These are phyloP conservation scores for Oligia strigilis DNA, from an alignment of 2,888 invertebrate species.

Conservation along the genomic window DNA sequence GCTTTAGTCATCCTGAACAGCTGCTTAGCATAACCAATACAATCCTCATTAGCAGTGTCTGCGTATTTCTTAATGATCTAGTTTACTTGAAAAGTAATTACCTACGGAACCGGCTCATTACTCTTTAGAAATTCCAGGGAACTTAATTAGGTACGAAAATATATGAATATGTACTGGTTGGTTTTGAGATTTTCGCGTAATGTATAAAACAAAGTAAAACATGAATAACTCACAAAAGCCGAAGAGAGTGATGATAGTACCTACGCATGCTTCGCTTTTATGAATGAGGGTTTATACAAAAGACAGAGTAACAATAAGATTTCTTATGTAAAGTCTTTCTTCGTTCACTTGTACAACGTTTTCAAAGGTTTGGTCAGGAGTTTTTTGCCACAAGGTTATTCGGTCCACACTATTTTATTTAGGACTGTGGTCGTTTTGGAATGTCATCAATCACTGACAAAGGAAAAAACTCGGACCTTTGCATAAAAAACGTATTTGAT, in stretches of 20 bases:
- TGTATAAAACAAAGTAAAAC: conserved; percentile 26
- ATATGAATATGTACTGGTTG: conserved; percentile 19
- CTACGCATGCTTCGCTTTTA: conserved; percentile 63
- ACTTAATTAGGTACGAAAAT: conserved; percentile 27
- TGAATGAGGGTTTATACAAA: conserved; percentile 71
- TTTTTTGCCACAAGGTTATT: conserved; percentile 64
- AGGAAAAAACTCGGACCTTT: conserved; percentile 73
- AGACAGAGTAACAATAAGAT: conserved; percentile 67
- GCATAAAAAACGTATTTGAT: conserved; percentile 77
- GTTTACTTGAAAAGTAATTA: conserved; percentile 35
- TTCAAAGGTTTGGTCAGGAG: conserved; percentile 61
- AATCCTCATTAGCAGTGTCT: conserved; percentile 43
- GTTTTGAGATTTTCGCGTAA: conserved; percentile 43
- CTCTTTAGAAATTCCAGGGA: conserved; percentile 25
- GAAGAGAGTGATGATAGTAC: conserved; percentile 28
- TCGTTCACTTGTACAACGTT: conserved; percentile 67
- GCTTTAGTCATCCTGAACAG: conserved; percentile 38
- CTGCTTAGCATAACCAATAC: conserved; percentile 23
- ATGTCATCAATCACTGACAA: conserved; percentile 83
- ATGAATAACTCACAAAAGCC: conserved; percentile 32
- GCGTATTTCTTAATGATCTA: conserved; percentile 40
- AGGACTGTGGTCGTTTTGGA: conserved; percentile 71
- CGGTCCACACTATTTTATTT: conserved; percentile 70
- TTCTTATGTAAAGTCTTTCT: conserved; percentile 67
- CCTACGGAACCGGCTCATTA: conserved; percentile 30